Conservation (phyloP, 1,140 invertebrate species). For the Caenorhabditis tropicalis region DNA sequence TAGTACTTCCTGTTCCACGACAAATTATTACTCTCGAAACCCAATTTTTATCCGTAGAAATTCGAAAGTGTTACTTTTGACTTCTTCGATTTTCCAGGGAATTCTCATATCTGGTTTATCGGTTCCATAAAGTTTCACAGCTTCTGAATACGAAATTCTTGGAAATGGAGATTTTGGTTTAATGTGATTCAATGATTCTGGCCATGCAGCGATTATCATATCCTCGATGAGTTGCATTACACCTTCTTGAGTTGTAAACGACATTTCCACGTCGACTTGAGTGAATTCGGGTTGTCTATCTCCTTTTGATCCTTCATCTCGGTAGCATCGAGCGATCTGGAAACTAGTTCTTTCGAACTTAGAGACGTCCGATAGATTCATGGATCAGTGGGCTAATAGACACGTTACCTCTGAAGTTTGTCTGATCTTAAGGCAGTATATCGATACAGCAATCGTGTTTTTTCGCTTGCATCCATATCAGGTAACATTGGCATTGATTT, state of each 20-base stretch:
- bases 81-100: slow-evolving; percentile 73
- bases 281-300: slow-evolving; percentile 98
- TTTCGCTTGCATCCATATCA: slow-evolving; percentile 4
- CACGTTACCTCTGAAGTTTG: slow-evolving; percentile 81
- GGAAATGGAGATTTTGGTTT: slow-evolving; percentile 77
- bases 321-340: slow-evolving; percentile 92
- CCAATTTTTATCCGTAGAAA: slow-evolving; percentile 20
- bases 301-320: slow-evolving; percentile 86
- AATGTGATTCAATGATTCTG: slow-evolving; percentile 71
- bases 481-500: slow-evolving; percentile 17
- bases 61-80: slow-evolving; percentile 30
- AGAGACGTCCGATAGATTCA: no score
- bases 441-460: slow-evolving; percentile 78
- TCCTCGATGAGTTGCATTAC: slow-evolving; percentile 84
- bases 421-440: slow-evolving; percentile 82
- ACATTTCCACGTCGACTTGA: slow-evolving; percentile 82
- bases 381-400: neutral
- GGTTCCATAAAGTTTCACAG: slow-evolving; percentile 84
- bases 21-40: slow-evolving; percentile 42
- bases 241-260: slow-evolving; percentile 82
- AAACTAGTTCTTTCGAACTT: neutral
- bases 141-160: slow-evolving; percentile 82
- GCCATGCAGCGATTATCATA: slow-evolving; percentile 80
- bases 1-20: slow-evolving; percentile 21
- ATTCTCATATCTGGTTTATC: slow-evolving; percentile 93